These are phyloP conservation scores for Stegostoma tigrinum DNA, from an alignment of 2,113 vertebrate genomes.

Conservation along the genomic window DNA sequence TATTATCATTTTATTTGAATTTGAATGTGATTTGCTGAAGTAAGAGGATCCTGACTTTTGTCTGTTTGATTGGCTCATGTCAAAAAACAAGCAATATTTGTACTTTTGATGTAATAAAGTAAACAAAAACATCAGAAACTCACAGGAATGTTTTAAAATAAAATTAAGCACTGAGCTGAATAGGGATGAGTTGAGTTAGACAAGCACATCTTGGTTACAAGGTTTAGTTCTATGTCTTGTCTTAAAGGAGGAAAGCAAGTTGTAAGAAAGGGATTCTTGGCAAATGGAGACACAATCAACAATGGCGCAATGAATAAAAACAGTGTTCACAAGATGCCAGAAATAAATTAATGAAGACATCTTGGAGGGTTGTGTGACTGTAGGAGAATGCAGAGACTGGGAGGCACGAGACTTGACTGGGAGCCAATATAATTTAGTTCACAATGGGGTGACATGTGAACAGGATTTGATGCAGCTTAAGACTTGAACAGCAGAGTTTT, in stretches of 20 bases:
- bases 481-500: not conserved
- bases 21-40: not conserved
- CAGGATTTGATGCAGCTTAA: not conserved
- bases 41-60: not conserved
- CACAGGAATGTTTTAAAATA: not conserved
- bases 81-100: not conserved
- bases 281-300: no score
- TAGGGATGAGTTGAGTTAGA: not conserved
- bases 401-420: not conserved
- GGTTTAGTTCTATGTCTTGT: not conserved
- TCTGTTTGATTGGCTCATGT: not conserved
- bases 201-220: not conserved
- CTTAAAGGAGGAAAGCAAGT: not conserved
- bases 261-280: no score
- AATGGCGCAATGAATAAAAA: not conserved
- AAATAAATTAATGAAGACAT: not conserved
- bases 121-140: not conserved
- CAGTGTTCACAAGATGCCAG: not conserved
- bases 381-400: not conserved
- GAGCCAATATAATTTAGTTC: not conserved
- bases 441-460: not conserved
- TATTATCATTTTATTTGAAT: conserved; percentile 30
- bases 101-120: not conserved
- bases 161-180: not conserved
- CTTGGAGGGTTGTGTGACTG: not conserved